Evolutionary conservation across 2,113 vertebrate genomes (phyloP).

Genomic region (Rhynchomys soricoides): DNA sequence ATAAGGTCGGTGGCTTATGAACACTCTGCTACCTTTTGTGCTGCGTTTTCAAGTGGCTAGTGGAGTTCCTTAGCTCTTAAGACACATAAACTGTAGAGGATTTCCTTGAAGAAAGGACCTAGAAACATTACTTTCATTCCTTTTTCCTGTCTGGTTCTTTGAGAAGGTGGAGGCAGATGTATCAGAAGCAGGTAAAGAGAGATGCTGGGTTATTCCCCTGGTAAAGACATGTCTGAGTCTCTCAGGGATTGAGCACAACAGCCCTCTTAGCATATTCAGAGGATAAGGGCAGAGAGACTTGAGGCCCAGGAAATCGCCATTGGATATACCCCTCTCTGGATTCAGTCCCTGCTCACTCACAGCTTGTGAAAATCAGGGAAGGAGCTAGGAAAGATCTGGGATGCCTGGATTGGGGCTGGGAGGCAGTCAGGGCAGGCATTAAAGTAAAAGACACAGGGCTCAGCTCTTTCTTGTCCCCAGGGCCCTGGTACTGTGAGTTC

Average conservation of each 20-base stretch:
- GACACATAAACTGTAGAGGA: neutral
- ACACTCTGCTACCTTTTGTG: neutral
- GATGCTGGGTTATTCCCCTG: neutral
- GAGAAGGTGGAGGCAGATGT: neutral
- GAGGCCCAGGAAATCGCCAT: neutral
- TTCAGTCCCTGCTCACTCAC: neutral
- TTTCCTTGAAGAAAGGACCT: neutral
- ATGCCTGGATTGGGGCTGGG: neutral
- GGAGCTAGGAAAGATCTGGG: neutral
- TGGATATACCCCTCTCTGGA: neutral
- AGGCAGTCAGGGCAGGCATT: neutral
- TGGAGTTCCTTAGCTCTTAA: neutral
- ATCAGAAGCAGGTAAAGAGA: neutral
- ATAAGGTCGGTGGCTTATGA: neutral
- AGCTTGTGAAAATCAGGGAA: neutral
- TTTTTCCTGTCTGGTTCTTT: neutral
- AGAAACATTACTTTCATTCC: neutral
- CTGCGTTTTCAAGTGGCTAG: neutral
- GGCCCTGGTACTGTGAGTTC: neutral
- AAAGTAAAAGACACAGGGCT: neutral
- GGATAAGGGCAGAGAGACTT: neutral
- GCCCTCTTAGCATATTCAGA: neutral
- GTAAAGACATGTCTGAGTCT: neutral
- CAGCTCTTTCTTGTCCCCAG: neutral
- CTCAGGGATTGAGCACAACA: neutral